Conservation (phyloP, 2,888 invertebrate species). For the Penaeus monodon region DNA sequence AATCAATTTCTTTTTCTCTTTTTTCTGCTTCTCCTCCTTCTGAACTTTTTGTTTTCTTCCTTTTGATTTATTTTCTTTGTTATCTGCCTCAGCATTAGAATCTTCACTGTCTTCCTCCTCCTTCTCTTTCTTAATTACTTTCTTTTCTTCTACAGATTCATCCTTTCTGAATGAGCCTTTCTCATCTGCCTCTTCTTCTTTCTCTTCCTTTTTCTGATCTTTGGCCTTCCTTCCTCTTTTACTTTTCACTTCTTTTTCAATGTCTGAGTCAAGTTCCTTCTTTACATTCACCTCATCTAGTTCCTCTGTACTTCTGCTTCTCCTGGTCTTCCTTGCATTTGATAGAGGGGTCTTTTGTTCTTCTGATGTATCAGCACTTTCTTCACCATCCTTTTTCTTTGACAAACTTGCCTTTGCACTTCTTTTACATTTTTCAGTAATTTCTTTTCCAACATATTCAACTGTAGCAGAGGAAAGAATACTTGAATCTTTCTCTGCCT, state of each 20-base stretch:
- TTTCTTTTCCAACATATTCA: neutral
- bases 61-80: neutral
- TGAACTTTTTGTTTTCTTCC: neutral
- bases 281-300: neutral
- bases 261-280: neutral
- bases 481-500: neutral
- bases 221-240: neutral
- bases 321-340: constrained; percentile 21
- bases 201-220: neutral
- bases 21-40: neutral
- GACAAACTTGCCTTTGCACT: neutral
- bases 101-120: neutral
- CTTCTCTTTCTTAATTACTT: neutral
- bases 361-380: constrained; percentile 12
- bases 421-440: neutral
- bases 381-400: constrained; percentile 5
- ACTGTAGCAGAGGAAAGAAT: neutral
- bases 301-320: neutral
- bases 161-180: neutral
- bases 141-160: neutral
- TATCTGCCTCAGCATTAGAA: neutral
- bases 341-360: constrained; percentile 20
- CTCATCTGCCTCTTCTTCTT: neutral
- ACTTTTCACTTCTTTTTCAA: constrained; percentile 10
- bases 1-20: neutral